Evolutionary conservation across 2,113 vertebrate genomes (phyloP).

Genomic region (Peromyscus polionotus): DNA sequence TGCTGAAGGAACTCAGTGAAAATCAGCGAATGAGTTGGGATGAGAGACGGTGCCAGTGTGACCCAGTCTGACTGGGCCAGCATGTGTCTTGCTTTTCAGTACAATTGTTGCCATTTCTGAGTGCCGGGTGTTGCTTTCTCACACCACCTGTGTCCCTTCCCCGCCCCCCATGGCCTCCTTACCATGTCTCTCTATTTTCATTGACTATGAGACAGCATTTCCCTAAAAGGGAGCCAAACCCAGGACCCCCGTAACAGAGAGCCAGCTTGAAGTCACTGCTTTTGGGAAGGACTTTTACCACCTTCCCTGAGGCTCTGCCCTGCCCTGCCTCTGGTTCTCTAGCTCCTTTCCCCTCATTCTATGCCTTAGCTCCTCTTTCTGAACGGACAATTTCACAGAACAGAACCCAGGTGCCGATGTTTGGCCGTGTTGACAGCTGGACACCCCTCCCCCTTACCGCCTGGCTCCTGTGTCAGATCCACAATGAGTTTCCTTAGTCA

Average conservation of each 20-base stretch:
- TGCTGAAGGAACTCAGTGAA: not conserved
- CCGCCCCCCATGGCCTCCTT: not conserved
- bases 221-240: not conserved
- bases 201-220: not conserved
- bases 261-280: not conserved
- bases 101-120: too few species aligned
- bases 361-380: not conserved
- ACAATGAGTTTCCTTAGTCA: slow-evolving; percentile 66
- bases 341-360: not conserved
- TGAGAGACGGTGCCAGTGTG: not conserved
- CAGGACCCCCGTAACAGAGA: not conserved
- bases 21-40: not conserved
- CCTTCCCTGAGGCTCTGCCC: not conserved
- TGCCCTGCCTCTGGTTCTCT: not conserved
- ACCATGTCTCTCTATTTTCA: not conserved
- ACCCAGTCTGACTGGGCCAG: not conserved
- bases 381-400: not conserved
- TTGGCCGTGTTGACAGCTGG: not conserved
- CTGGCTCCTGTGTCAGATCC: slow-evolving; percentile 41
- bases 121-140: not conserved
- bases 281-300: not conserved
- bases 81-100: not conserved
- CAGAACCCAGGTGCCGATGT: slow-evolving; percentile 63
- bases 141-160: not conserved
- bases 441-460: not conserved